A percentile compares a stretch with the other conserved stretches of the same genome.
Evolutionary conservation across 2,113 vertebrate genomes (phyloP).

Genomic region (Chaenogobius annularis): DNA sequence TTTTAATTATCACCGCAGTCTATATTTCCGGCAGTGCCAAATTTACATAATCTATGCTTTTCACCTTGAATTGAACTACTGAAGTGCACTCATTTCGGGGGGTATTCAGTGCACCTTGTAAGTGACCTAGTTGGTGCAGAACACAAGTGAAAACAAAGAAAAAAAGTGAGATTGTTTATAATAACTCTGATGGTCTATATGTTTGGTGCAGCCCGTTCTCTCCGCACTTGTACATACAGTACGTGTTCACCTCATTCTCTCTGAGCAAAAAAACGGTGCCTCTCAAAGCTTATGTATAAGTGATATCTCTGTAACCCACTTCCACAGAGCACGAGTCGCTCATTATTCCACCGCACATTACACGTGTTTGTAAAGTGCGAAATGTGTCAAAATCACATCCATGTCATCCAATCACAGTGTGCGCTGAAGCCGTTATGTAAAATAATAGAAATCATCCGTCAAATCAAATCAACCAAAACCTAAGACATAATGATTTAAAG

Average conservation of each 20-base stretch:
- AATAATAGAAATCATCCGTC: constrained; percentile 27
- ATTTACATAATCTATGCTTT: neutral
- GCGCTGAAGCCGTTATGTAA: neutral
- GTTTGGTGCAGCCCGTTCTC: constrained; percentile 20
- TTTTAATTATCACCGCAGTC: neutral
- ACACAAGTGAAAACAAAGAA: neutral
- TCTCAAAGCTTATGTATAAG: constrained; percentile 62
- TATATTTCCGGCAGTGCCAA: neutral
- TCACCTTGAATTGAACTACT: neutral
- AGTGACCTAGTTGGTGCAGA: neutral
- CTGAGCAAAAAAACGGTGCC: constrained; percentile 48
- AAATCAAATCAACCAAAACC: constrained; percentile 28
- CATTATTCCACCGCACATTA: constrained; percentile 11
- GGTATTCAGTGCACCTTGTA: neutral
- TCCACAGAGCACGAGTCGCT: constrained; percentile 20
- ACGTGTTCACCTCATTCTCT: constrained; percentile 67
- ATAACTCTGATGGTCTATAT: constrained; percentile 37
- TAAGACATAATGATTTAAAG: constrained; percentile 28
- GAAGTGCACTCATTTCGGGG: neutral
- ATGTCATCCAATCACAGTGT: neutral
- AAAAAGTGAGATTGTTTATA: neutral
- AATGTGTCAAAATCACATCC: constrained; percentile 2
- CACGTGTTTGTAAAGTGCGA: constrained; percentile 12
- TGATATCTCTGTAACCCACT: constrained; percentile 45
- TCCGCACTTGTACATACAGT: constrained; percentile 53